Base-by-base conservation (phyloP, 2,113 vertebrate genomes). In the Pseudorasbora parva region DNA sequence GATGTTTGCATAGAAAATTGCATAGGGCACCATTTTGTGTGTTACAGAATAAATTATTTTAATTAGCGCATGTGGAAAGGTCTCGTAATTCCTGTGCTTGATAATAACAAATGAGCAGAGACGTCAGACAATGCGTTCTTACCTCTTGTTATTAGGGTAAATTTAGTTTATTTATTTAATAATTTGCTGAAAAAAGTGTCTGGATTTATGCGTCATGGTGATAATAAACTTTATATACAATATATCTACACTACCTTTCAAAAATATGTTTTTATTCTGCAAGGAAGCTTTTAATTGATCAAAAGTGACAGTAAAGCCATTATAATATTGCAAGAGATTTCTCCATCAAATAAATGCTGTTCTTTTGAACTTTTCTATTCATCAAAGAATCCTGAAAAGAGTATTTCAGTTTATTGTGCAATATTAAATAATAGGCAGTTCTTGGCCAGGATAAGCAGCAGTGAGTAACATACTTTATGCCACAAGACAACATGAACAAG, bases 1-100 rank as follows among this genome's bases (percentile, higher is more conserved):
- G 69, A 85, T 90, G 85, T 86, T 72, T 82, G 78, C 64, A 69
- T 82, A 59, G 57, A n/a, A 87, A 89, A 92, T 88, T 89, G 77
- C 86, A 81, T 84, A 85, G 12, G 45, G 43, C 59, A 60, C 19
- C 33, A 47, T 49, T 66, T 57, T 33, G 68, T 30, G 62, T 82
- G 69, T 75, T 64, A 27, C 45, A 5, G 66, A 74, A 54, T 81
- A 59, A 84, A 76, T 51, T 59, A 82, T 84, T 86, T 75, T 27
- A 57, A 72, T 72, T 17, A 30, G 45, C 57, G 59, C 17, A 54
- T 54, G 51, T 19, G 56, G 12, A 33, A 78, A 82, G 73, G 72
- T 72, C 66, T 60, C 2, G 15, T 41, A 23, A 59, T 68, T 81
- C 33, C 54, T 60, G 59, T 30, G 9, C 25, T 62, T 49, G 21